Conservation (phyloP, 2,797 vertebrate genomes). For the Megalops cyprinoides region DNA sequence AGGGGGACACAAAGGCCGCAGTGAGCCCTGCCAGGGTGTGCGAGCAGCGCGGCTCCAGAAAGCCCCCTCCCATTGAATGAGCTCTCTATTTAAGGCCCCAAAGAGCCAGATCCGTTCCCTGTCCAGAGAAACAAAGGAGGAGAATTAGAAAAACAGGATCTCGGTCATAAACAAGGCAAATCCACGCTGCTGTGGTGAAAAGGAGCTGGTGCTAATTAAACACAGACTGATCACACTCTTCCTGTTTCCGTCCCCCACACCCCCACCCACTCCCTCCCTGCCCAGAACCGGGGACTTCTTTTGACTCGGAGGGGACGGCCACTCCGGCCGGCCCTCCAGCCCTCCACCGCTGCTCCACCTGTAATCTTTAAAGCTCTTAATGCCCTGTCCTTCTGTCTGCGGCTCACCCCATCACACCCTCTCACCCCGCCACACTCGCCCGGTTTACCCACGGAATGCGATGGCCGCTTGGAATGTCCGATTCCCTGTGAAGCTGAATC, state of each 20-base stretch:
- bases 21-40: constrained; percentile 84
- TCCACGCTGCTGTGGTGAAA: constrained; percentile 83
- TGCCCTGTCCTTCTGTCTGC: neutral
- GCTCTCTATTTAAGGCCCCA: constrained; percentile 88
- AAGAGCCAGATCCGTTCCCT: constrained; percentile 87
- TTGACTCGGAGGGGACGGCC: neutral
- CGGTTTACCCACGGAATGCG: neutral
- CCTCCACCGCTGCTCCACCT: neutral
- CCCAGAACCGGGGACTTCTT: constrained; percentile 17
- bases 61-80: constrained; percentile 87
- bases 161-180: constrained; percentile 90
- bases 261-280: constrained; percentile 1
- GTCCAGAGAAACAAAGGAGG: constrained; percentile 88
- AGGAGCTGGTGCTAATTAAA: constrained; percentile 91
- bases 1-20: constrained; percentile 85
- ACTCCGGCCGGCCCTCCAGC: neutral
- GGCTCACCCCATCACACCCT: no score
- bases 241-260: constrained; percentile 73
- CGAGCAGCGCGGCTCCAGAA: constrained; percentile 82
- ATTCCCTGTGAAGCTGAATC: neutral
- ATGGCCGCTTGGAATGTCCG: neutral
- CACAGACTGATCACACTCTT: constrained; percentile 82
- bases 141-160: constrained; percentile 88
- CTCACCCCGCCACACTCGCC: neutral
- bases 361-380: constrained; percentile 3